These are phyloP conservation scores for Gadus chalcogrammus DNA, from an alignment of 2,113 vertebrate species.

Conservation along the genomic window DNA sequence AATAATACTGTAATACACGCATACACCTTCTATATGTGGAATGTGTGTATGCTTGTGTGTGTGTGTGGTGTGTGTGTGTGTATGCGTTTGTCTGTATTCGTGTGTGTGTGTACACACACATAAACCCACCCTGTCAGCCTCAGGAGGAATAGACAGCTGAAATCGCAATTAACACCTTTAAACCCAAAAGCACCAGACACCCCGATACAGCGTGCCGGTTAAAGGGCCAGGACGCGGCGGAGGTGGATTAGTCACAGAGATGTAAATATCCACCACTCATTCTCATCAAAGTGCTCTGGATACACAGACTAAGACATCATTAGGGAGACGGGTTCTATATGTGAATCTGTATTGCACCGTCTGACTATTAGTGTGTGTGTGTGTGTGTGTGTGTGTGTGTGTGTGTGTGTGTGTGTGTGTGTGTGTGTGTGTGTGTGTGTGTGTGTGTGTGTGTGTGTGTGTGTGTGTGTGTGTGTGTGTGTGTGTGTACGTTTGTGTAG, in stretches of 20 bases:
- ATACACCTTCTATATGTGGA: no score
- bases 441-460: conserved; percentile 1
- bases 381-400: background rate
- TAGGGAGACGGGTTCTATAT: conserved; percentile 29
- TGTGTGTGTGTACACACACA: no score
- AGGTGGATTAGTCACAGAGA: conserved; percentile 57
- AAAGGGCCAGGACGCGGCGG: conserved; percentile 46
- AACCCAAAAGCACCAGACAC: conserved; percentile 54
- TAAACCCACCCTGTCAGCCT: background rate
- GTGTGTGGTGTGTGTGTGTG: no score
- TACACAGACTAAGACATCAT: conserved; percentile 37
- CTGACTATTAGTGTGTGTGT: conserved; percentile 16
- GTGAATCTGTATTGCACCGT: conserved; percentile 20
- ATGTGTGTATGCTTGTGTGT: no score
- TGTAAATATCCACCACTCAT: conserved; percentile 58
- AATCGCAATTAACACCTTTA: conserved; percentile 65
- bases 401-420: background rate
- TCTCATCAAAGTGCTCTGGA: conserved; percentile 46
- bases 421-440: background rate
- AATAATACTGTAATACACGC: background rate
- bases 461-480: no score
- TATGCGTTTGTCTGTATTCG: no score
- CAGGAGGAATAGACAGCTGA: conserved; percentile 53
- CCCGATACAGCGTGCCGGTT: conserved; percentile 60
- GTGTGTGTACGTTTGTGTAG: background rate